Evolutionary conservation across 2,888 invertebrate species (phyloP).

Genomic region (Spisula solida): DNA sequence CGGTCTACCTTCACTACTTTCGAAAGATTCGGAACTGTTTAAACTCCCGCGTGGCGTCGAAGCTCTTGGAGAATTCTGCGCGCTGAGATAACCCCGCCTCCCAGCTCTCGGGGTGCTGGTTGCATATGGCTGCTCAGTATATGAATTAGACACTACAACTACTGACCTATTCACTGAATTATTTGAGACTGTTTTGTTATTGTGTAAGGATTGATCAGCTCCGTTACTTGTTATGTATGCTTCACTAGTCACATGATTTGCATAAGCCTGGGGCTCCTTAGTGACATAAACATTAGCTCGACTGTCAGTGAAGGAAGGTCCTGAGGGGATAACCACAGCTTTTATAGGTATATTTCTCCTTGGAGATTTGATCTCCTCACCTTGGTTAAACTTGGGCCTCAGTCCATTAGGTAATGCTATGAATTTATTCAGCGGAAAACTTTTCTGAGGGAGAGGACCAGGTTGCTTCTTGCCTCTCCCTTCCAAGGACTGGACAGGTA

Average conservation of each 20-base stretch:
- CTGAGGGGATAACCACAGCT: slow-evolving; percentile 71
- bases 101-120: slow-evolving; percentile 65
- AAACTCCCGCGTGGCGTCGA: slow-evolving; percentile 61
- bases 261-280: slow-evolving; percentile 38
- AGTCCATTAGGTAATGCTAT: slow-evolving; percentile 77
- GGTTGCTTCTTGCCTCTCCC: slow-evolving; percentile 24
- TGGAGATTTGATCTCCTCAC: slow-evolving; percentile 57
- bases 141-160: not conserved
- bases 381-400: slow-evolving; percentile 68
- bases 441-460: slow-evolving; percentile 61
- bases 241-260: slow-evolving; percentile 50
- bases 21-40: slow-evolving; percentile 69
- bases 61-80: slow-evolving; percentile 55
- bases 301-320: slow-evolving; percentile 66
- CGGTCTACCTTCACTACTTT: slow-evolving; percentile 51
- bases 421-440: slow-evolving; percentile 77
- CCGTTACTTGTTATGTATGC: slow-evolving; percentile 46
- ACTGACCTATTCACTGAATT: not conserved
- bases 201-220: slow-evolving; percentile 51
- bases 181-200: slow-evolving; percentile 34
- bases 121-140: slow-evolving; percentile 49
- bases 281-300: slow-evolving; percentile 63
- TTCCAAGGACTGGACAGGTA: slow-evolving; percentile 52
- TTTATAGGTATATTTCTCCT: slow-evolving; percentile 73
- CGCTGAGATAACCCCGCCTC: slow-evolving; percentile 57